These are phyloP conservation scores for Ptychobarbus kaznakovi DNA, from an alignment of 2,797 vertebrate species.

Conservation along the genomic window DNA sequence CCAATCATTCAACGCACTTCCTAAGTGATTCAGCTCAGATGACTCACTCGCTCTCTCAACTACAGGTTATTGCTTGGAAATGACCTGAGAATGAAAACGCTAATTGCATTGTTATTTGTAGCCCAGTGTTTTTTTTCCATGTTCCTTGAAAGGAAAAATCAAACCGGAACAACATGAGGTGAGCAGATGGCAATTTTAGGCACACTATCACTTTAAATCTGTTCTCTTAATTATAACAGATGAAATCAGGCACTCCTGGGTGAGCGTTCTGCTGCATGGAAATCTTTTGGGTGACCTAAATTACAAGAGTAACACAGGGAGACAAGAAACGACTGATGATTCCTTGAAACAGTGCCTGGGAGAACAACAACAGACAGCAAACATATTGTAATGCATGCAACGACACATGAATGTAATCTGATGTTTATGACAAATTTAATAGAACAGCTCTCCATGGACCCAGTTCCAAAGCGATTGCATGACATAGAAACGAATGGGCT, in stretches of 20 bases:
- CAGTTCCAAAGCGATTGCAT: slow-evolving; percentile 25
- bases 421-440: slow-evolving; percentile 53
- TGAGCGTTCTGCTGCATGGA: neutral
- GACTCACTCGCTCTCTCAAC: neutral
- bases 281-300: slow-evolving; percentile 51
- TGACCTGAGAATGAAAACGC: neutral
- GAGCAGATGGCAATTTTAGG: neutral
- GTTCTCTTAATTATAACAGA: slow-evolving; percentile 12
- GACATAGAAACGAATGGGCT: slow-evolving; percentile 24
- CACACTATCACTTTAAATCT: slow-evolving; percentile 23
- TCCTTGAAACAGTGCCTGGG: slow-evolving; percentile 23
- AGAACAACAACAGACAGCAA: slow-evolving; percentile 46
- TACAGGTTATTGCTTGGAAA: slow-evolving; percentile 1
- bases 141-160: neutral
- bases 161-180: neutral
- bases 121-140: neutral
- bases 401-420: slow-evolving; percentile 24
- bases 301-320: slow-evolving; percentile 21
- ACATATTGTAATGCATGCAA: slow-evolving; percentile 9
- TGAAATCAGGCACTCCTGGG: slow-evolving; percentile 15
- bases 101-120: neutral
- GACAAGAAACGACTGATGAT: slow-evolving; percentile 46
- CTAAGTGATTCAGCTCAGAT: neutral
- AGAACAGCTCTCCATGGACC: slow-evolving; percentile 47
- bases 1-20: neutral